Conservation (phyloP, 2,797 vertebrate genomes). For the Octomys mimax region DNA sequence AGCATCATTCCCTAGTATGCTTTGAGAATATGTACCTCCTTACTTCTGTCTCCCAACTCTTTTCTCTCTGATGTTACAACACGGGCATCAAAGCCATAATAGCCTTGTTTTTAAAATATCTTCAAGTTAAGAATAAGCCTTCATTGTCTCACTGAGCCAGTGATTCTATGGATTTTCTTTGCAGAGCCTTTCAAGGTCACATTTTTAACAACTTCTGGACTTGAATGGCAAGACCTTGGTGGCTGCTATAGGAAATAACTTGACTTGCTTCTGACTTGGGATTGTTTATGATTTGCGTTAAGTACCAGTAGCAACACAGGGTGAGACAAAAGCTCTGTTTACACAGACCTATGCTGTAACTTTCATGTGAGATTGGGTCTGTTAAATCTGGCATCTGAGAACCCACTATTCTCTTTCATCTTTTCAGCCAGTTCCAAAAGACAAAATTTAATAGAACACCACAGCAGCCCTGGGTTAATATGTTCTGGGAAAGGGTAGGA, state of each 20-base stretch:
- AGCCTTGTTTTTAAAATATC: background rate
- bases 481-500: slow-evolving; percentile 76
- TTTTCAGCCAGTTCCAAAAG: slow-evolving; percentile 37
- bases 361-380: background rate
- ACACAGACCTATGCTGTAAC: background rate
- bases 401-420: background rate
- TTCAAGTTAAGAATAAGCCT: background rate
- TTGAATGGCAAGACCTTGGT: background rate
- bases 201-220: background rate
- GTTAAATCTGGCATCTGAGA: slow-evolving; percentile 61
- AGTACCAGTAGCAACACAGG: background rate
- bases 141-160: background rate
- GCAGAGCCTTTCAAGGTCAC: background rate
- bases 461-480: slow-evolving; percentile 34
- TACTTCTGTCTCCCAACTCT: background rate
- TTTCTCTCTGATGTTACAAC: background rate
- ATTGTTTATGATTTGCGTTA: background rate
- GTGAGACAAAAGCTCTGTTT: background rate
- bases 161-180: background rate
- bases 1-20: background rate
- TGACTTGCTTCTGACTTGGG: background rate
- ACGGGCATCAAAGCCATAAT: background rate
- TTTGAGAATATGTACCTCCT: slow-evolving; percentile 3
- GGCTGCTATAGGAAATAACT: background rate
- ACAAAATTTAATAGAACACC: slow-evolving; percentile 11